These are phyloP conservation scores for Macroglossus sobrinus DNA, from an alignment of 2,113 vertebrate species.

Conservation along the genomic window DNA sequence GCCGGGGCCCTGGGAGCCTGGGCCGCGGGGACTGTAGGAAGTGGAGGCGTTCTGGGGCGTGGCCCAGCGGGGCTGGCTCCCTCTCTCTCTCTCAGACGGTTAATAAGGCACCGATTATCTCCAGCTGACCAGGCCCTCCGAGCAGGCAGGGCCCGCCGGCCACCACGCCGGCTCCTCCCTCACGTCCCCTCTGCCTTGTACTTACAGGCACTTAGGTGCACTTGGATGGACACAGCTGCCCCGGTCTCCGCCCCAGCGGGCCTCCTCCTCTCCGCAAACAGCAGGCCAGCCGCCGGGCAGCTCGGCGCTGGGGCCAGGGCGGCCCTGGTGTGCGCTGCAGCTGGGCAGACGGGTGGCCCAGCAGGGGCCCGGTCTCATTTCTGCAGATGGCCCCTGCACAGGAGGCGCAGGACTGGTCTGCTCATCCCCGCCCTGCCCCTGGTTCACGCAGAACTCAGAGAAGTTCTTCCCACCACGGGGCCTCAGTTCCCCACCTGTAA, in stretches of 20 bases:
- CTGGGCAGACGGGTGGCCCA: too few relatives aligned
- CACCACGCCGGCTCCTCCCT: not conserved
- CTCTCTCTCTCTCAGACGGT: not conserved
- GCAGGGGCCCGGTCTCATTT: not conserved
- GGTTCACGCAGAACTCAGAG: not conserved
- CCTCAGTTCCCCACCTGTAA: not conserved
- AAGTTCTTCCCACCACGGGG: not conserved
- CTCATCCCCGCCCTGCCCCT: not conserved
- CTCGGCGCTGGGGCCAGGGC: accelerated
- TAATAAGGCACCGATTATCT: not conserved
- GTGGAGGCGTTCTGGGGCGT: not conserved
- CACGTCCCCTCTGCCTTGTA: accelerated
- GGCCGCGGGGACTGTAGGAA: too few relatives aligned
- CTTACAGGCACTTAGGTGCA: not conserved
- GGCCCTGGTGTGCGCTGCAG: not conserved
- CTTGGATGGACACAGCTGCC: not conserved
- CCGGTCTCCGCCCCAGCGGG: not conserved
- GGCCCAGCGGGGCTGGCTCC: not conserved
- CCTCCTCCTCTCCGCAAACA: not conserved
- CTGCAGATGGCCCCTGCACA: not conserved
- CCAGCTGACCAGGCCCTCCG: not conserved
- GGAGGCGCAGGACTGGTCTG: not conserved
- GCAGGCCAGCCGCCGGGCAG: not conserved
- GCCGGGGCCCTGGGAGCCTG: not conserved
- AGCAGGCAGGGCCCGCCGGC: accelerated